These are phyloP conservation scores for Frankliniella intonsa DNA, from an alignment of 2,888 invertebrate species.

Conservation along the genomic window DNA sequence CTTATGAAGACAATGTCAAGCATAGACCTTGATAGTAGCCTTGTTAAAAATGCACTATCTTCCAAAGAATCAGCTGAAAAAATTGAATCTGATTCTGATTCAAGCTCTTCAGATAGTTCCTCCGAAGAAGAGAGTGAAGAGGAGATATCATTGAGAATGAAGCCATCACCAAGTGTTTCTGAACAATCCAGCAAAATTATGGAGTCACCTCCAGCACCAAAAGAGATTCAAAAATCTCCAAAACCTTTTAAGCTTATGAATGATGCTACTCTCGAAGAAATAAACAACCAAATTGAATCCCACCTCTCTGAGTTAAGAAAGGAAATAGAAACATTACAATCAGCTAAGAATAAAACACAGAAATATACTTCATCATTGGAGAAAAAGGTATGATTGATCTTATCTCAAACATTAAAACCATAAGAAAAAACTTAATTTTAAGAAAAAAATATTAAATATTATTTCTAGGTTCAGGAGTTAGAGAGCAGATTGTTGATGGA, in stretches of 20 bases:
- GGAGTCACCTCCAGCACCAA: too few species aligned
- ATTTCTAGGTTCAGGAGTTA: background rate
- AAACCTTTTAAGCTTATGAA: background rate
- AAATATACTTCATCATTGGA: background rate
- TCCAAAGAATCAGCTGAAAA: background rate
- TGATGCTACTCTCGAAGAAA: background rate
- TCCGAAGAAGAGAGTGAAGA: background rate
- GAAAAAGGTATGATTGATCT: background rate
- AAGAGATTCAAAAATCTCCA: background rate
- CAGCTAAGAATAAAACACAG: background rate
- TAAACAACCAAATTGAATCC: background rate
- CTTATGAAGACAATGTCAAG: conserved; percentile 5
- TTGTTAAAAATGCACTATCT: background rate
- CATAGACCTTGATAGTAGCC: conserved; percentile 5
- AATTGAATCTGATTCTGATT: background rate
- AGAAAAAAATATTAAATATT: background rate
- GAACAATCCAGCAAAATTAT: background rate
- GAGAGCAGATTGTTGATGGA: background rate
- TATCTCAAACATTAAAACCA: too few species aligned
- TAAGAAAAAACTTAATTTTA: background rate
- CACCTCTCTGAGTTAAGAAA: background rate
- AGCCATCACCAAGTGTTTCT: background rate
- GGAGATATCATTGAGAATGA: background rate
- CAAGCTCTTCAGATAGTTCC: background rate
- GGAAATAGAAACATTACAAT: conserved; percentile 1